phyloP scores from a whole-genome alignment of 1,140 invertebrate species.

The Orchesella cincta region DNA sequence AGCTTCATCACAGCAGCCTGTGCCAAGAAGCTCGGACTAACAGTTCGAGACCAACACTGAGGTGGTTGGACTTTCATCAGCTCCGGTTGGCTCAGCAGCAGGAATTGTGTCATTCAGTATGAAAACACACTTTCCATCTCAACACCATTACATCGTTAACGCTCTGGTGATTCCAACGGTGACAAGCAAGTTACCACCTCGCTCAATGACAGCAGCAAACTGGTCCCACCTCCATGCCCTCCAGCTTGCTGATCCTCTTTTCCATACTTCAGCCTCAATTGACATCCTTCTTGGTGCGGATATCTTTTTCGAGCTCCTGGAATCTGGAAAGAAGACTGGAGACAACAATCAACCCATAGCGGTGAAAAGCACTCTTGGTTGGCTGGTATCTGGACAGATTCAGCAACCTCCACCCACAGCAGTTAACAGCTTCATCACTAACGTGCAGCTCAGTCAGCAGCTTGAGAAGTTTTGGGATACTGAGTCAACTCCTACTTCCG shows the following conservation, averaged over 20 bases:
- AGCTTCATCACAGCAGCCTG: neutral
- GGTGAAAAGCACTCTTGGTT: neutral
- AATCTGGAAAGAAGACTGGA: too few relatives aligned
- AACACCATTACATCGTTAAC: too few relatives aligned
- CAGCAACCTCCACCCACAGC: neutral
- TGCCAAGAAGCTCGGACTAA: neutral
- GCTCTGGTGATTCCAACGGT: neutral
- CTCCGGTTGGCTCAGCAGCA: neutral
- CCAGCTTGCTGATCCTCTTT: neutral
- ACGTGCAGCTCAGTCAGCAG: neutral
- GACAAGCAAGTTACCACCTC: neutral
- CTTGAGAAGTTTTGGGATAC: conserved; percentile 1
- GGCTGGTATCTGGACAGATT: neutral
- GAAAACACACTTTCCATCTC: too few relatives aligned
- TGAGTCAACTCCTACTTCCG: too few relatives aligned
- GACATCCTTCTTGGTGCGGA: neutral
- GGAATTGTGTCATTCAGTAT: neutral
- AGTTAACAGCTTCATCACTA: neutral
- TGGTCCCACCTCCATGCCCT: neutral
- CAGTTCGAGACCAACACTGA: neutral
- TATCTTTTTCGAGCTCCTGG: too few relatives aligned
- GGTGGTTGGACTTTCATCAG: neutral
- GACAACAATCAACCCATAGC: neutral
- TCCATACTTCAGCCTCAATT: neutral
- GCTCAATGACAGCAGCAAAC: too few relatives aligned